Conservation (phyloP, 2,113 vertebrate species). For the Petaurus breviceps region DNA sequence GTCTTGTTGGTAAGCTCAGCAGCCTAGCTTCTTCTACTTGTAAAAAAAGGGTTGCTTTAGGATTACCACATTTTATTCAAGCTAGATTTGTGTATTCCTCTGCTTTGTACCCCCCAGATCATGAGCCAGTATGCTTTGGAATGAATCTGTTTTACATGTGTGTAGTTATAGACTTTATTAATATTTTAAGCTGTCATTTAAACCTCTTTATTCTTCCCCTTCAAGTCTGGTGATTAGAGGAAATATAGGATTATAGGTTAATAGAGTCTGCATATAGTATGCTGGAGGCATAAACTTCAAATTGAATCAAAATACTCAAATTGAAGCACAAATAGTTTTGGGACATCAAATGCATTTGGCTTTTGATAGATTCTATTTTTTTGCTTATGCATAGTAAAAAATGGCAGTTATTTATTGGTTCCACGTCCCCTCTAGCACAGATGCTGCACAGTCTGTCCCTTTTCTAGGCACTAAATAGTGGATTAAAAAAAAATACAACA, state of each 20-base stretch:
- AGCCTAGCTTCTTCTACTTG: neutral
- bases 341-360: conserved; percentile 74
- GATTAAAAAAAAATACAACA: conserved; percentile 34
- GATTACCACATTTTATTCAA: conserved; percentile 5
- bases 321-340: conserved; percentile 74
- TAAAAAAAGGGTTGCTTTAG: neutral
- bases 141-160: conserved; percentile 33
- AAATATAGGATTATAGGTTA: conserved; percentile 52
- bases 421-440: conserved; percentile 78
- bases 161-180: conserved; percentile 34
- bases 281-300: conserved; percentile 72
- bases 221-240: conserved; percentile 25
- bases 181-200: conserved; percentile 48
- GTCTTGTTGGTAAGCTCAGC: neutral
- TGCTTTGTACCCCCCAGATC: conserved; percentile 4
- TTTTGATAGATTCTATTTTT: conserved; percentile 72
- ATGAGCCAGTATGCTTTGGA: conserved; percentile 35
- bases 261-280: conserved; percentile 62
- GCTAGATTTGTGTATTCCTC: neutral
- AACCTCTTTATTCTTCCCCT: neutral
- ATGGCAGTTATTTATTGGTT: conserved; percentile 81
- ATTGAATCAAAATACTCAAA: conserved; percentile 65
- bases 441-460: conserved; percentile 84
- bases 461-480: conserved; percentile 68
- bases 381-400: conserved; percentile 75